Conservation (phyloP, 2,888 invertebrate genomes). For the Phyllotreta cruciferae region DNA sequence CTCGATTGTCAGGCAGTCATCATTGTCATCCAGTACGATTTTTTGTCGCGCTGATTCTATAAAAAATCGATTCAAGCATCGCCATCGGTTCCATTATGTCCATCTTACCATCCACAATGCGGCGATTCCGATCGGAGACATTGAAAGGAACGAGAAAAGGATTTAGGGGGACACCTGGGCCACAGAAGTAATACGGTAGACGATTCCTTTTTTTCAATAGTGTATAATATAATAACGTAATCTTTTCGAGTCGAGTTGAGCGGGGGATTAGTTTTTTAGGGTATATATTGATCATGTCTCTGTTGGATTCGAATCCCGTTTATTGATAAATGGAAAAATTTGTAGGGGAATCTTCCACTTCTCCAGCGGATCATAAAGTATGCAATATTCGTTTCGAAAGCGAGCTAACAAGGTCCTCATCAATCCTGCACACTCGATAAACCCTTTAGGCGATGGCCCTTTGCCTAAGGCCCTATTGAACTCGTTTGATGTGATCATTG, state of each 20-base stretch:
- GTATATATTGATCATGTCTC: too few species aligned
- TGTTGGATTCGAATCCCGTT: too few species aligned
- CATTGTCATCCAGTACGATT: background rate
- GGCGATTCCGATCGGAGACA: slow-evolving; percentile 2
- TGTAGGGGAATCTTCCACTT: background rate
- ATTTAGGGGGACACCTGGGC: slow-evolving; percentile 2
- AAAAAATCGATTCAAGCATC: slow-evolving; percentile 1
- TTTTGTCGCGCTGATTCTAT: slow-evolving; percentile 1
- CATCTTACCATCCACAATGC: background rate
- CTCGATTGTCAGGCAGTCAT: background rate
- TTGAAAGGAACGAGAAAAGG: slow-evolving; percentile 3
- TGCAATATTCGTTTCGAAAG: slow-evolving; percentile 20
- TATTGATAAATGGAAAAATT: too few species aligned
- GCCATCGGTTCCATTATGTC: slow-evolving; percentile 4
- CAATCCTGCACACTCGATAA: slow-evolving; percentile 51
- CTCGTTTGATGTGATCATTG: slow-evolving; percentile 39
- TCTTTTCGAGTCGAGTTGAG: background rate
- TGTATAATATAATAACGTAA: background rate
- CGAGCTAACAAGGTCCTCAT: slow-evolving; percentile 49
- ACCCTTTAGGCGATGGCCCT: slow-evolving; percentile 44
- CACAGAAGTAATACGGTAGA: slow-evolving; percentile 1
- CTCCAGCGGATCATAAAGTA: slow-evolving; percentile 8
- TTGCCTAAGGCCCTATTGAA: slow-evolving; percentile 41
- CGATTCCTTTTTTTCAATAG: slow-evolving; percentile 1
- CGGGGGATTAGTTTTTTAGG: too few species aligned